Evolutionary conservation across 2,113 vertebrate species (phyloP), one percentile per base, ranked within the genome.

Genomic region (Hiodon tergisus): DNA sequence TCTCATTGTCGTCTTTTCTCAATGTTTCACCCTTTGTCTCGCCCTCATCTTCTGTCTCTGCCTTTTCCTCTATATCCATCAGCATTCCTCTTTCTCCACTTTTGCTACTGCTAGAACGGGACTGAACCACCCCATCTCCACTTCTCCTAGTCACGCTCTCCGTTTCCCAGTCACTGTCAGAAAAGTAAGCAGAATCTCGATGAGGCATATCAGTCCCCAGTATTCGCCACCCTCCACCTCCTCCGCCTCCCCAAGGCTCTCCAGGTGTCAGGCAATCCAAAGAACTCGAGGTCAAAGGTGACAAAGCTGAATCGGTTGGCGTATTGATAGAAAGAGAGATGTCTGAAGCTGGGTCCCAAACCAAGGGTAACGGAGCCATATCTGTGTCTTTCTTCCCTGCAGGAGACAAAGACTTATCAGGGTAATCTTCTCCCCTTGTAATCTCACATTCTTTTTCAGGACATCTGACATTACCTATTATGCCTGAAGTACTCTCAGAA

Each of bases 101-200:
- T 80, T 87, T 83, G 2, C 83, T 68, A 2, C 83, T 86, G 77
- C 81, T 77, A 2, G 87, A 83, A 78, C 91, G 84, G 16, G 89
- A 83, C 46, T 58, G 9, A 1, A 73, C 67, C 3, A 84, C 72
- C 66, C 86, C 86, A 3, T 91, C 91, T 0, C 83, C 79, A 70
- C 83, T 81, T 78, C 86, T 88, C 81, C 88, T 83, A 77, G 68
- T 85, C 54, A 83, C 79, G 78, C 86, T 89, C 0, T 93, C 93
- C 4, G 86, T 82, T 59, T 94, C 93, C 85, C 83, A 90, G 74
- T 94, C 93, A 16, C 87, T 92, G 68, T 94, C 93, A 3, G 92
- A 94, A 84, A 94, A 94, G 77, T 94, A 94, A 48, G 93, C 93
- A 3, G 93, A 94, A 84, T 94, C 93, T 73, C 93, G 79, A 78